Conservation (phyloP, 2,797 vertebrate genomes). For the Geotrypetes seraphini region DNA sequence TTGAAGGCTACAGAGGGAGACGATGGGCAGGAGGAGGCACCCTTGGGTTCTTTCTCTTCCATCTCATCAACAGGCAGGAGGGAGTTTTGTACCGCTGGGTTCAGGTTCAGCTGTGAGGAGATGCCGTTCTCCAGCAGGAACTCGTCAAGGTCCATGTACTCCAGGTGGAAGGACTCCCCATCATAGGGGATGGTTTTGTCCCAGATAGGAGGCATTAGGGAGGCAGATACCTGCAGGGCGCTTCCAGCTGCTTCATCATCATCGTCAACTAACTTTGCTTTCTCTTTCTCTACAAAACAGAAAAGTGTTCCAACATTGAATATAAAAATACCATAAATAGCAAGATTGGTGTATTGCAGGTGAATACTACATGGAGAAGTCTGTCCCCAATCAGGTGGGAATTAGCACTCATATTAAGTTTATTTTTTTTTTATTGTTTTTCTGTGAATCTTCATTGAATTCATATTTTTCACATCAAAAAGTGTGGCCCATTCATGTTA, state of each 20-base stretch:
- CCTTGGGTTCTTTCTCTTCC: conserved; percentile 56
- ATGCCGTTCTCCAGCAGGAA: conserved; percentile 95
- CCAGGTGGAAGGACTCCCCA: conserved; percentile 91
- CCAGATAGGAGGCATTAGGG: conserved; percentile 91
- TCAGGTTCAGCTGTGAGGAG: conserved; percentile 61
- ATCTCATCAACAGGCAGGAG: conserved; percentile 74
- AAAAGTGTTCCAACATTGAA: too few species aligned
- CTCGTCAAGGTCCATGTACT: conserved; percentile 98
- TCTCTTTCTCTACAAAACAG: conserved; percentile 38
- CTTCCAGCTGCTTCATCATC: conserved; percentile 62
- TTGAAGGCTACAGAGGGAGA: conserved; percentile 52
- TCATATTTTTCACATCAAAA: too few species aligned
- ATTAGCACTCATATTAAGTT: too few species aligned
- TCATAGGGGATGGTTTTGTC: conserved; percentile 97
- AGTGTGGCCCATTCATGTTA: too few species aligned
- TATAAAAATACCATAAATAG: too few species aligned
- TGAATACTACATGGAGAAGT: too few species aligned
- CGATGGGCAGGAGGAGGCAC: conserved; percentile 49
- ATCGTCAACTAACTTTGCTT: conserved; percentile 63
- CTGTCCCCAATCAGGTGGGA: too few species aligned
- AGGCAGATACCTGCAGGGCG: conserved; percentile 77
- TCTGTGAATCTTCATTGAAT: too few species aligned
- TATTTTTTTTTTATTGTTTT: too few species aligned
- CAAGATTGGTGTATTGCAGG: too few species aligned
- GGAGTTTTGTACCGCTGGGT: conserved; percentile 45